Evolutionary conservation across 2,888 invertebrate genomes (phyloP).

Genomic region (Nomada lathburiana): DNA sequence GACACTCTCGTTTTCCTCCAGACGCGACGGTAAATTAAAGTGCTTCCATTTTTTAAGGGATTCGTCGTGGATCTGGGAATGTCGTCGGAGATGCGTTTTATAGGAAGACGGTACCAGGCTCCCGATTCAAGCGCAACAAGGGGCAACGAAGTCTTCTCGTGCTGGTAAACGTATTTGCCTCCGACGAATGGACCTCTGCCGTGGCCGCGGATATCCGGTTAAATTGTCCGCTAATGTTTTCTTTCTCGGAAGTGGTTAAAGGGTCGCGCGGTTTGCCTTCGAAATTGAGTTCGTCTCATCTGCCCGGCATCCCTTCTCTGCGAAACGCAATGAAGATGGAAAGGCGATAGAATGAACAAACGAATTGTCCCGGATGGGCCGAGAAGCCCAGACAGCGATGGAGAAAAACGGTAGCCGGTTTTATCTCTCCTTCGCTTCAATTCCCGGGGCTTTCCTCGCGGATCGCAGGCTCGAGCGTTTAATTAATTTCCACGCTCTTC

Average conservation of each 20-base stretch:
- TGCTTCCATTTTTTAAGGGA: not conserved
- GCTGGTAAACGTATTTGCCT: slow-evolving; percentile 14
- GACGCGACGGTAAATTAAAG: not conserved
- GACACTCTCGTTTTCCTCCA: not conserved
- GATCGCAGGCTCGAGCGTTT: slow-evolving; percentile 36
- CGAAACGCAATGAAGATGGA: not conserved
- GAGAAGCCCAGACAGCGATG: not conserved
- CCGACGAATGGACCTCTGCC: too few relatives aligned
- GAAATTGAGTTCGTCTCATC: slow-evolving; percentile 16
- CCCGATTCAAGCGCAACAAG: not conserved
- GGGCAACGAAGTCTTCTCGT: not conserved
- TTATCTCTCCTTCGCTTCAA: slow-evolving; percentile 25
- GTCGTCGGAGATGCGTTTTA: too few relatives aligned
- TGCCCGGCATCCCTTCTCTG: not conserved
- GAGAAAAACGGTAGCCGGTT: not conserved
- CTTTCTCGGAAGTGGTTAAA: not conserved
- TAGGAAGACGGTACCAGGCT: too few relatives aligned
- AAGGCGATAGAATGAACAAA: not conserved
- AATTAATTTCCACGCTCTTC: slow-evolving; percentile 46
- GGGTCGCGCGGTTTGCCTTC: not conserved
- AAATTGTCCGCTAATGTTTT: too few relatives aligned
- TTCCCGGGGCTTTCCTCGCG: slow-evolving; percentile 26
- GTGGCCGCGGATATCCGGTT: too few relatives aligned
- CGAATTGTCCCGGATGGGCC: too few relatives aligned
- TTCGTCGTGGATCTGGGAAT: not conserved